These are phyloP conservation scores for Catagonus wagneri DNA, from an alignment of 2,113 vertebrate genomes.

Conservation along the genomic window DNA sequence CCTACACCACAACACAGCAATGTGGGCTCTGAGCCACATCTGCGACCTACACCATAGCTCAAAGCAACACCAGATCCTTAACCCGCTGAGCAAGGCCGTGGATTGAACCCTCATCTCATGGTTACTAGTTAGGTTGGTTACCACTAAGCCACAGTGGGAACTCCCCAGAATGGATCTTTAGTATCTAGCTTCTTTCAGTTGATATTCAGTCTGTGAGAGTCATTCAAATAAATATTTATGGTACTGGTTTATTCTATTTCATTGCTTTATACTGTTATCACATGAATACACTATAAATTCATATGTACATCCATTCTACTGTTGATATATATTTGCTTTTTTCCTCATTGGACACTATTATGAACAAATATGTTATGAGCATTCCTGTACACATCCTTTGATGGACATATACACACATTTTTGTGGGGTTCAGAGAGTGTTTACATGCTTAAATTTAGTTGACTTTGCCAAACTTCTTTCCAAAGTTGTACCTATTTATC, in stretches of 20 bases:
- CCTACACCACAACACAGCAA: no score
- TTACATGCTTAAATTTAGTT: not conserved
- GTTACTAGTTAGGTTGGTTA: no score
- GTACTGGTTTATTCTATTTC: not conserved
- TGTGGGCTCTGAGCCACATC: no score
- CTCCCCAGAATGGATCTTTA: not conserved
- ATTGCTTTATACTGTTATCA: not conserved
- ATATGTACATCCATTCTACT: not conserved
- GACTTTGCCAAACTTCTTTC: not conserved
- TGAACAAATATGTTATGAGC: not conserved
- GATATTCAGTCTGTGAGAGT: not conserved
- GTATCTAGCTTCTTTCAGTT: not conserved
- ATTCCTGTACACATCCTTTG: not conserved
- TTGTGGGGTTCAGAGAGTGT: not conserved
- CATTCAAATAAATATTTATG: not conserved
- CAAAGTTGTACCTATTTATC: not conserved
- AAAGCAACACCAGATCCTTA: no score
- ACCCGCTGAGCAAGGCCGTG: no score
- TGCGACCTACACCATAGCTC: no score
- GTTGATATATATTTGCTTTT: not conserved
- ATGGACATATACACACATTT: not conserved
- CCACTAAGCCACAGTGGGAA: no score
- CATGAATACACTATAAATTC: not conserved
- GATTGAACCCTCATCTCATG: no score
- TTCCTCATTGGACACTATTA: not conserved